Evolutionary conservation across 2,797 vertebrate genomes (phyloP).

Genomic region (Dermochelys coriacea): DNA sequence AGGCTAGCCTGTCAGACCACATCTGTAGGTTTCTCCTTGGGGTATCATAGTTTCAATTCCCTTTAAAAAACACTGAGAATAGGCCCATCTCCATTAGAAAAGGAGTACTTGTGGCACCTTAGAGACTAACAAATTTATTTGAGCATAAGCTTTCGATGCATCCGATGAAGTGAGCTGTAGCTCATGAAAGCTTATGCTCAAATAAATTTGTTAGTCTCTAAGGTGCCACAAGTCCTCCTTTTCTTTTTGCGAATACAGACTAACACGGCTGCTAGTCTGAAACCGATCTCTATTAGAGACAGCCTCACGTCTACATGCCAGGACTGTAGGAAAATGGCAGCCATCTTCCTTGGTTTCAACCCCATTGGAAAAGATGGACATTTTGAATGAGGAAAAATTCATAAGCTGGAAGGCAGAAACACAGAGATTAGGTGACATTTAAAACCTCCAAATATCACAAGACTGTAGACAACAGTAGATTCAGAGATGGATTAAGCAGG

Average conservation of each 20-base stretch:
- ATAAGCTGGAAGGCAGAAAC: not conserved
- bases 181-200: no score
- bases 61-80: not conserved
- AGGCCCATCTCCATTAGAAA: not conserved
- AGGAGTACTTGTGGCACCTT: no score
- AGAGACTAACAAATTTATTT: no score
- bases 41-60: not conserved
- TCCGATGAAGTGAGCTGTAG: no score
- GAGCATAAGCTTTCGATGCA: no score
- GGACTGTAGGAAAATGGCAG: not conserved
- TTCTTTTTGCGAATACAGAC: no score
- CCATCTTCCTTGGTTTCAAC: not conserved
- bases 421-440: not conserved
- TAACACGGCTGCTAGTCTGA: no score
- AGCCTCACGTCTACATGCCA: not conserved
- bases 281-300: not conserved
- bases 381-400: not conserved
- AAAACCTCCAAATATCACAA: not conserved
- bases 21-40: not conserved
- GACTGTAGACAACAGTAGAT: not conserved
- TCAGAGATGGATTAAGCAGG: not conserved
- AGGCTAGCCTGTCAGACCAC: not conserved
- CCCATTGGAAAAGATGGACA: not conserved
- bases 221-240: no score
- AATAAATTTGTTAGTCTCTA: no score